These are phyloP conservation scores for Rhinopomastus cyanomelas DNA, from an alignment of 2,113 vertebrate genomes.

Conservation along the genomic window DNA sequence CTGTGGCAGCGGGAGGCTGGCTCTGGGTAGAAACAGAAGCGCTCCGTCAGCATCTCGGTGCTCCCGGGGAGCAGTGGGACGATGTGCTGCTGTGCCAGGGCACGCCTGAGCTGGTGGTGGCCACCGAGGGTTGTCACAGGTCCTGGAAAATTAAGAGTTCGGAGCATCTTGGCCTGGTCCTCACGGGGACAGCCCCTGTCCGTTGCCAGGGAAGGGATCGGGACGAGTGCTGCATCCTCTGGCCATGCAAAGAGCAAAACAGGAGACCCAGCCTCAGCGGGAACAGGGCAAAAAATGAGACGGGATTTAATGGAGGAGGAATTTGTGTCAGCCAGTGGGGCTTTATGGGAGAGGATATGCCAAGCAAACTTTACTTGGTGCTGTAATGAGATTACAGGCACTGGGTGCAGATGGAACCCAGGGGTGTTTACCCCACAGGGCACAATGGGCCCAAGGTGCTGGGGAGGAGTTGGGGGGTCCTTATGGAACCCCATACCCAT, in stretches of 20 bases:
- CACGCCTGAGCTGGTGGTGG: fast-evolving
- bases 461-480: too few species aligned
- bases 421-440: fast-evolving
- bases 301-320: background rate
- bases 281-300: background rate
- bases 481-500: background rate
- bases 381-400: background rate
- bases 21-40: background rate
- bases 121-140: fast-evolving
- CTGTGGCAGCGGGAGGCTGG: background rate
- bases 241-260: background rate
- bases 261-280: background rate
- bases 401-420: background rate
- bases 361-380: background rate
- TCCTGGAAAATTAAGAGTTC: background rate
- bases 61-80: background rate
- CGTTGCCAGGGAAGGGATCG: fast-evolving
- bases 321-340: background rate
- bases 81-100: background rate
- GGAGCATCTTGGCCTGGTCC: background rate
- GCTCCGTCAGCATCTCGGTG: background rate
- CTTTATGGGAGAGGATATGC: background rate
- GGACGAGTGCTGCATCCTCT: too few species aligned
- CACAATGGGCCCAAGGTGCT: background rate
- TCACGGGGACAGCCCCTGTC: background rate